phyloP scores from a whole-genome alignment of 2,888 invertebrate species.

The Boloria euphrosyne region DNA sequence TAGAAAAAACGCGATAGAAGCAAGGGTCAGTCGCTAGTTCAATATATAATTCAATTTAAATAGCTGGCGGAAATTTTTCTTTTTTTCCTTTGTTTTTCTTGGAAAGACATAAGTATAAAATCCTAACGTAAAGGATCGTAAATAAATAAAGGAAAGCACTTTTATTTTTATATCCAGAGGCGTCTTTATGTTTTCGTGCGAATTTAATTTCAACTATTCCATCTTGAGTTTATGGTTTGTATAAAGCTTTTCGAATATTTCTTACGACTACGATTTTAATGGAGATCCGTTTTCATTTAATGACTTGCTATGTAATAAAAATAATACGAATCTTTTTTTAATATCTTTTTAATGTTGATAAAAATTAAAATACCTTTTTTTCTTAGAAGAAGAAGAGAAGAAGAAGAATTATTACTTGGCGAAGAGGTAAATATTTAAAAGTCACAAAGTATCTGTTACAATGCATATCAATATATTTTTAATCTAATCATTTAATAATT shows the following conservation, averaged over 20 bases:
- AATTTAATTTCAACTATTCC: constrained; percentile 40
- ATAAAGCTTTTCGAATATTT: constrained; percentile 27
- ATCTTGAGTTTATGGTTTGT: constrained; percentile 33
- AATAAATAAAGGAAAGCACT: constrained; percentile 33
- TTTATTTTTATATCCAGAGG: constrained; percentile 30
- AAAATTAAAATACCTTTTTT: no score
- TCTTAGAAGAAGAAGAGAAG: no score
- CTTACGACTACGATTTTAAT: constrained; percentile 7
- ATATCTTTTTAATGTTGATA: no score
- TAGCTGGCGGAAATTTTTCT: not conserved
- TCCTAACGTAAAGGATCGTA: constrained; percentile 22
- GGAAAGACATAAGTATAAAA: constrained; percentile 7
- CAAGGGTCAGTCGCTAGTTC: no score
- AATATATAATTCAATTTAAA: not conserved
- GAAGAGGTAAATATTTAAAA: no score
- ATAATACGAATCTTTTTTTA: no score
- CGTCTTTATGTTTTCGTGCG: constrained; percentile 29
- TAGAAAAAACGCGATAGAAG: no score
- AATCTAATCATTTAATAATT: no score
- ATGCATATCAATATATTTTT: no score
- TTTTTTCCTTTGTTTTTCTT: constrained; percentile 2
- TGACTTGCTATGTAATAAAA: no score
- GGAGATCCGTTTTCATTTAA: not conserved
- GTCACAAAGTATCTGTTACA: no score
- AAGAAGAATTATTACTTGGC: no score